phyloP scores from a whole-genome alignment of 2,888 invertebrate species.

The Clivina fossor region DNA sequence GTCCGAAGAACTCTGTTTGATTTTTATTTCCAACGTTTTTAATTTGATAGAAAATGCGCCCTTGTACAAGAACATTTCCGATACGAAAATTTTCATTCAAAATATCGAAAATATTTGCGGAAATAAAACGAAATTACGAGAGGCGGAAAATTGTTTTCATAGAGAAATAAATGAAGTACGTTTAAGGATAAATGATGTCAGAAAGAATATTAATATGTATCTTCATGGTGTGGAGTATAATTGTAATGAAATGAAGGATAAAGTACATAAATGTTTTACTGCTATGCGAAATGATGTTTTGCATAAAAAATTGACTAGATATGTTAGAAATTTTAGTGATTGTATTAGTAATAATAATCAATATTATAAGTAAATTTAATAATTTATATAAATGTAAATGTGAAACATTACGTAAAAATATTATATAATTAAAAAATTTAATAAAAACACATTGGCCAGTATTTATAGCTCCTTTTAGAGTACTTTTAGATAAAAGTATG shows the following conservation, averaged over 20 bases:
- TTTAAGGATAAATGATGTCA: slow-evolving; percentile 7
- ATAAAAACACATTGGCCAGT: too few relatives aligned
- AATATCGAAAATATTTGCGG: slow-evolving; percentile 3
- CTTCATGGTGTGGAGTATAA: slow-evolving; percentile 7
- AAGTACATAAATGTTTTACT: slow-evolving; percentile 19
- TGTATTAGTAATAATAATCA: slow-evolving; percentile 11
- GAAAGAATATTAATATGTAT: background rate
- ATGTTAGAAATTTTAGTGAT: slow-evolving; percentile 10
- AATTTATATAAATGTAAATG: background rate
- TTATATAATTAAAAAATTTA: too few relatives aligned
- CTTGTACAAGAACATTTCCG: slow-evolving; percentile 18
- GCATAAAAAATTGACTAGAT: slow-evolving; percentile 4
- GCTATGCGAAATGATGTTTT: slow-evolving; percentile 14
- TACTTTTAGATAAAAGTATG: too few relatives aligned
- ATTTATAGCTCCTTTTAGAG: too few relatives aligned
- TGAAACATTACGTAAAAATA: too few relatives aligned
- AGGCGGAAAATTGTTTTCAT: slow-evolving; percentile 17
- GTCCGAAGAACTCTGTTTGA: slow-evolving; percentile 10
- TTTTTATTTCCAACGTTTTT: slow-evolving; percentile 25
- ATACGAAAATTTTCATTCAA: background rate
- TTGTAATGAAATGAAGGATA: slow-evolving; percentile 2
- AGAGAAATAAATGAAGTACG: slow-evolving; percentile 7
- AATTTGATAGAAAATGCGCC: slow-evolving; percentile 13
- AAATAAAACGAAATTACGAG: background rate
- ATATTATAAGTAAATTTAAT: background rate